phyloP scores from a whole-genome alignment of 2,797 vertebrate species.

The Anguilla pacifica region DNA sequence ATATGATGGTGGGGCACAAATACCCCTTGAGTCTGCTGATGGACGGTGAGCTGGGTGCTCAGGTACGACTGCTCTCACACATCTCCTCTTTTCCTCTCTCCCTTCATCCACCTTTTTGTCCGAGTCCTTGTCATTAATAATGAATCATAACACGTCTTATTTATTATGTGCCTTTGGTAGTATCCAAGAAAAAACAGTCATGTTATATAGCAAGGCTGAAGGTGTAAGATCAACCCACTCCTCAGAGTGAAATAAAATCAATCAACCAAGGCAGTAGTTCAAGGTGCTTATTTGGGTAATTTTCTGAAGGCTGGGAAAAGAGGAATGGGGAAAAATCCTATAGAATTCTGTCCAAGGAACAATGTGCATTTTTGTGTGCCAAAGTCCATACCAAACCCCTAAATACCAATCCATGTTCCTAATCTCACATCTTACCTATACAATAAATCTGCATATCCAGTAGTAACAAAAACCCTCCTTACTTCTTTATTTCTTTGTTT shows the following conservation, averaged over 20 bases:
- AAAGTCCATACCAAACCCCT: not conserved
- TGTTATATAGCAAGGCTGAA: not conserved
- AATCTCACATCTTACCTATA: not conserved
- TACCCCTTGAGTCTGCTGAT: conserved; percentile 82
- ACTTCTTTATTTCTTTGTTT: not conserved
- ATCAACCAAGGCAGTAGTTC: too few species aligned
- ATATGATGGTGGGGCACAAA: conserved; percentile 85
- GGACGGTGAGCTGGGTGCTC: conserved; percentile 72
- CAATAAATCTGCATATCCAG: not conserved
- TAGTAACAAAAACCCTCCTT: not conserved
- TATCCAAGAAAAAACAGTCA: not conserved
- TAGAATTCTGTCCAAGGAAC: not conserved
- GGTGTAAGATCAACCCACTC: not conserved
- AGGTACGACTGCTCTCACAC: conserved; percentile 66
- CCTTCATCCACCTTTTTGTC: not conserved
- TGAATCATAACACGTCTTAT: too few species aligned
- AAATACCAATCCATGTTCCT: not conserved
- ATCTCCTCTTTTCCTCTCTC: not conserved
- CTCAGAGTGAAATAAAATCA: not conserved
- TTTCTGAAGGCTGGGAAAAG: too few species aligned
- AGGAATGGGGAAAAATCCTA: not conserved
- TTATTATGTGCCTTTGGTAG: not conserved
- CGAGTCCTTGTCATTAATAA: not conserved
- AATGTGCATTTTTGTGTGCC: too few species aligned
- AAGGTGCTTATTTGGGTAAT: too few species aligned